Conservation (phyloP, 2,797 vertebrate species). For the Buceros bicornis region DNA sequence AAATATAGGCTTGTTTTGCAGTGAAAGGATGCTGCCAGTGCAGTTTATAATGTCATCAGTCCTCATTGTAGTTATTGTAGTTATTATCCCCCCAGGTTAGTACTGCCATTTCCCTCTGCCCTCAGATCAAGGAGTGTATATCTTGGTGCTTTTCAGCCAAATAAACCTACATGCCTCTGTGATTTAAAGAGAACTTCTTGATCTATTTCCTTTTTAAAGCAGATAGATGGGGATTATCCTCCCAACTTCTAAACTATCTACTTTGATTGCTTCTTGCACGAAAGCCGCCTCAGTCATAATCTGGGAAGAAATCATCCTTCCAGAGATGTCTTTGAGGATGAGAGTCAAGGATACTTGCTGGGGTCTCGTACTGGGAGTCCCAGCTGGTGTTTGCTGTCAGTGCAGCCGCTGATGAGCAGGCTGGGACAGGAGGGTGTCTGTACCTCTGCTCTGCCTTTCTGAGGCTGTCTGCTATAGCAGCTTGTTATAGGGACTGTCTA, state of each 20-base stretch:
- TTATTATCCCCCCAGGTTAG: neutral
- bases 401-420: neutral
- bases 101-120: neutral
- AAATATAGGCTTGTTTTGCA: neutral
- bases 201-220: slow-evolving; percentile 14
- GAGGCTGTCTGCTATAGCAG: neutral
- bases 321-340: neutral
- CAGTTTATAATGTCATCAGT: neutral
- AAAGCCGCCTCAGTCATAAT: neutral
- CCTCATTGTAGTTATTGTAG: neutral
- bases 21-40: neutral
- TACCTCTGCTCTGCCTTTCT: neutral
- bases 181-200: neutral
- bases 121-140: neutral
- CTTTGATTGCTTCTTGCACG: neutral
- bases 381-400: neutral
- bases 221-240: neutral
- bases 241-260: neutral
- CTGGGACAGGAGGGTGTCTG: neutral
- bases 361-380: neutral
- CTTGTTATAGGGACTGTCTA: neutral
- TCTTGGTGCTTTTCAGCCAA: neutral
- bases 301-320: neutral
- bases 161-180: neutral
- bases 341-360: neutral